Percentiles rank a stretch among this genome's conserved stretches.
These are phyloP conservation scores for Macrocentrus cingulum DNA, from an alignment of 1,140 invertebrate species.

Conservation along the genomic window DNA sequence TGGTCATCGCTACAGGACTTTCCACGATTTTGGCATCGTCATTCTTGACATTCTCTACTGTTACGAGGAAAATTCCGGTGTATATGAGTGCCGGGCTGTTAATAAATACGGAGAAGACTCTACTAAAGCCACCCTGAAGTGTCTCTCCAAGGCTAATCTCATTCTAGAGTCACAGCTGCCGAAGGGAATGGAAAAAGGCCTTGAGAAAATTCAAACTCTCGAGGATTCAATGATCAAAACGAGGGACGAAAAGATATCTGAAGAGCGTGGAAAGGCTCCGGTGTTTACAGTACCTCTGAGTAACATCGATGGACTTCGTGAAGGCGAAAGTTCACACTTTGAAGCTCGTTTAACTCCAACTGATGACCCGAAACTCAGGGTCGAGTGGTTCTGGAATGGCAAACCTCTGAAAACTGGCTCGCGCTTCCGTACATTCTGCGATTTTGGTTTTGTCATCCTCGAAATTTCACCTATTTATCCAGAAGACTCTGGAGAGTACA, in stretches of 20 bases:
- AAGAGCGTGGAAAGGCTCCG: constrained; percentile 79
- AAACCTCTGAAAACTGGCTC: constrained; percentile 86
- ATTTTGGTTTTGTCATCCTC: constrained; percentile 92
- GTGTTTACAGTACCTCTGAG: constrained; percentile 87
- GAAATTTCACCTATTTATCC: constrained; percentile 95
- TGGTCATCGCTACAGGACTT: constrained; percentile 92
- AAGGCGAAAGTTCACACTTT: constrained; percentile 93
- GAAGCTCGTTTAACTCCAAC: constrained; percentile 90
- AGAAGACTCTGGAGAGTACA: constrained; percentile 92
- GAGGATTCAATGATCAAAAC: constrained; percentile 82
- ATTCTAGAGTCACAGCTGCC: constrained; percentile 95
- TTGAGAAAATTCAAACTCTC: constrained; percentile 88
- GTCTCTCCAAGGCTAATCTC: constrained; percentile 85
- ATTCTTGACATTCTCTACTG: constrained; percentile 95
- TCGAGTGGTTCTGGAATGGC: constrained; percentile 95
- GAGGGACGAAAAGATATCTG: constrained; percentile 69
- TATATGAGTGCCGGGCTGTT: constrained; percentile 87
- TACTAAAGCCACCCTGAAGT: constrained; percentile 83
- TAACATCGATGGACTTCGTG: constrained; percentile 81
- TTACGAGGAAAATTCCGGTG: constrained; percentile 94
- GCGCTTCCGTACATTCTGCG: constrained; percentile 90
- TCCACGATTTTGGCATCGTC: constrained; percentile 97
- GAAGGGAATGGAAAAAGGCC: constrained; percentile 87
- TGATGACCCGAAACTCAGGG: constrained; percentile 91
- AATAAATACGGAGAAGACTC: constrained; percentile 90